phyloP scores from a whole-genome alignment of 2,113 vertebrate species.

The Myotis davidii region DNA sequence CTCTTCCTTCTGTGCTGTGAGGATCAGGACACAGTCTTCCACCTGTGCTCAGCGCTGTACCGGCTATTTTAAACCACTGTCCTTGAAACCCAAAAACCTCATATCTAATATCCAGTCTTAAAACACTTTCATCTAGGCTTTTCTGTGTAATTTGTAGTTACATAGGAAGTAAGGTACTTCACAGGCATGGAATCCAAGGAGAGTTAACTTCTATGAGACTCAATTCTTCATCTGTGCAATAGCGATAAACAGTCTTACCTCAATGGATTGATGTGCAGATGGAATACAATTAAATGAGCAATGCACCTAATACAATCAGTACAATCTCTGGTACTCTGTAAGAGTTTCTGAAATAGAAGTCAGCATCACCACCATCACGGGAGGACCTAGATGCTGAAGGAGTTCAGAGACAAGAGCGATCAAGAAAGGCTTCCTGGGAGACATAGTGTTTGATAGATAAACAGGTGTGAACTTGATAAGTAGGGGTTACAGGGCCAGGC shows the following conservation, averaged over 20 bases:
- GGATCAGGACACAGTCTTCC: accelerated
- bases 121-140: background rate
- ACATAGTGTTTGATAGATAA: background rate
- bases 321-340: background rate
- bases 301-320: background rate
- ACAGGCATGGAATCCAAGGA: background rate
- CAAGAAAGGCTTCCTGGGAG: background rate
- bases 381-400: background rate
- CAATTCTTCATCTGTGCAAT: background rate
- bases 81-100: background rate
- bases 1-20: background rate
- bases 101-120: background rate
- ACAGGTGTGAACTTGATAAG: background rate
- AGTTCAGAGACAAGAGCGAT: background rate
- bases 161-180: background rate
- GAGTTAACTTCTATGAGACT: background rate
- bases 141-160: background rate
- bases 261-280: background rate
- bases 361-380: background rate
- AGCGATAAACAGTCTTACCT: background rate
- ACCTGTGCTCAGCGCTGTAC: background rate
- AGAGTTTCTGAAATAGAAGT: background rate
- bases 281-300: background rate
- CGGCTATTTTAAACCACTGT: background rate
- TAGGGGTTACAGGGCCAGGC: background rate